Base-by-base conservation (phyloP, 2,797 vertebrate genomes). In the Pyrocephalus nanus region DNA sequence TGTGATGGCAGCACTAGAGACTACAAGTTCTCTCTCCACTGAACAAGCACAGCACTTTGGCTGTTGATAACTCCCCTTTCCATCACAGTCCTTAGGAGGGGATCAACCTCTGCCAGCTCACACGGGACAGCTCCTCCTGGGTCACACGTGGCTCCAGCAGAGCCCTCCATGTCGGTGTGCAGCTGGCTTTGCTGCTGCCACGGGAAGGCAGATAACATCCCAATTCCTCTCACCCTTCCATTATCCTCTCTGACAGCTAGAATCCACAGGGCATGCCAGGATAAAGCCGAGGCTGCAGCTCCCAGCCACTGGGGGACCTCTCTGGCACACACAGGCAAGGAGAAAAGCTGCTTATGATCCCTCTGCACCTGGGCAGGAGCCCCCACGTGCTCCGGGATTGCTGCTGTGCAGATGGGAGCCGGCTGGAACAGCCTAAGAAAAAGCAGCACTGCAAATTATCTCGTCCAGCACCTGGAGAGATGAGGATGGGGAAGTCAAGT, bases 271-370 rank as follows among this genome's bases (percentile, higher is more conserved):
- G 80, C 80, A 42, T 1, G 32, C 55, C 50, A 47, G 86, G 88
- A 58, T 54, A 61, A 60, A 86, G 72, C 87, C 11, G 40, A 38
- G 75, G 12, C 74, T 62, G 84, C 91, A 79, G 80, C 74, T 84
- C 51, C 25, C 48, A 58, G 89, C 66, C 77, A 50, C 71, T 14
- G 1, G 2, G 50, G 38, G 48, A 47, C 82, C 32, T 47, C 74
- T 78, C 66, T 42, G 81, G 74, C 81, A 91, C 54, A 45, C 50
- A 23, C 13, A 12, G 40, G 42, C 65, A 54, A 14, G 40, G 20
- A 84, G 75, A 75, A 75, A 83, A 78, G 87, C 90, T 74, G 71
- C 47, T 80, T 70, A 66, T 12, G 64, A 5, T 42, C n/a, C 51
- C n/a, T 29, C 45, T 38, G 45, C 38, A 84, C 36, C 65, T 4